Conservation (phyloP, 2,113 vertebrate species). For the Ailurus styani region DNA sequence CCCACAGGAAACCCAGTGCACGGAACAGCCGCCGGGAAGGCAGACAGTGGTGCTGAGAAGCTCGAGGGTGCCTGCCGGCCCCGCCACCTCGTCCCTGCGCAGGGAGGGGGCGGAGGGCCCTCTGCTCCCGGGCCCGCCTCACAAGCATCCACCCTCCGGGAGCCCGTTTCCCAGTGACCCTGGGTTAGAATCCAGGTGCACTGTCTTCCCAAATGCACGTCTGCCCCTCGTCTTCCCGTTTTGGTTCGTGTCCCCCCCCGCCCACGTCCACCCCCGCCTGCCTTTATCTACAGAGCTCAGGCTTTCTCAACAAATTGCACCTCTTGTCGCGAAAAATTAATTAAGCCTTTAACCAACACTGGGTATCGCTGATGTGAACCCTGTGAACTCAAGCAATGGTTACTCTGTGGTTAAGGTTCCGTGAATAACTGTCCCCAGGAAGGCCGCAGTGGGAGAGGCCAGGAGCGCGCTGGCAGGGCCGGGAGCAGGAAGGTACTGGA, state of each 20-base stretch:
- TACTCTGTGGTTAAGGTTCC: neutral
- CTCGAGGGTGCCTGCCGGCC: neutral
- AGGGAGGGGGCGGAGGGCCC: neutral
- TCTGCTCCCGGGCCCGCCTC: no score
- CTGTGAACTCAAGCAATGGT: neutral
- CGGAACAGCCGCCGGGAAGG: neutral
- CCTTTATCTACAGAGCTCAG: neutral
- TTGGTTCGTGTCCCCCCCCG: neutral
- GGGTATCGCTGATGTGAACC: neutral
- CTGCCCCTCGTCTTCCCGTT: neutral
- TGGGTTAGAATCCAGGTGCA: neutral
- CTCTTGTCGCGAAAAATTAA: neutral
- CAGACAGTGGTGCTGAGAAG: no score
- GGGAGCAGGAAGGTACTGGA: accelerated
- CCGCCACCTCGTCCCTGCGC: neutral
- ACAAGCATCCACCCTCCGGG: neutral
- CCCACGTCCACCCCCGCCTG: neutral
- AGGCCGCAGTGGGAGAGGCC: no score
- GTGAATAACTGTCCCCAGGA: neutral
- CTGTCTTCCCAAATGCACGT: neutral
- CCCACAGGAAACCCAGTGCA: neutral
- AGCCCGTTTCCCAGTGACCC: neutral
- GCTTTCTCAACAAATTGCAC: neutral
- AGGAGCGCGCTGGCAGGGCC: no score
- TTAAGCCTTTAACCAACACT: neutral